phyloP scores from a whole-genome alignment of 2,113 vertebrate genomes.

The Chlamydotis undulata region DNA sequence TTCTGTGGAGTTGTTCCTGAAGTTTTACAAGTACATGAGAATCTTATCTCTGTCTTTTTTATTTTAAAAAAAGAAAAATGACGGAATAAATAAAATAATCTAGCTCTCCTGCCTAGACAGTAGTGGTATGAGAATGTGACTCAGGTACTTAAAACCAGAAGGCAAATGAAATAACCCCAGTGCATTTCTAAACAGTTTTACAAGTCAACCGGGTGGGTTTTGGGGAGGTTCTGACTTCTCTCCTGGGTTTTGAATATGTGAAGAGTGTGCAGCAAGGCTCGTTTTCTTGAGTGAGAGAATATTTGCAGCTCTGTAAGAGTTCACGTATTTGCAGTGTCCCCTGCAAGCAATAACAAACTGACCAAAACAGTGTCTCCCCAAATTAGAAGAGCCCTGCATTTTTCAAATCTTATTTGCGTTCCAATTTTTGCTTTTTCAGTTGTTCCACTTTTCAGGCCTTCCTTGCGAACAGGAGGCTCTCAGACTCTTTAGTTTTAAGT shows the following conservation, averaged over 20 bases:
- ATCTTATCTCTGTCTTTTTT: neutral
- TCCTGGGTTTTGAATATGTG: neutral
- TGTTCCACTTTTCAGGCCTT: neutral
- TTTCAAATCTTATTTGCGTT: neutral
- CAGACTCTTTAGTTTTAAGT: neutral
- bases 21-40: conserved; percentile 24
- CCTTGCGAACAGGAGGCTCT: neutral
- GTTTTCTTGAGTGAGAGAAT: neutral
- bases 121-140: neutral
- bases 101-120: neutral
- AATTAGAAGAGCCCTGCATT: neutral
- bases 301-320: neutral
- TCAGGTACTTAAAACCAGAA: neutral
- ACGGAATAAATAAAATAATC: neutral
- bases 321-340: neutral
- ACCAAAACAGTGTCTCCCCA: neutral
- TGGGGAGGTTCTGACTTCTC: neutral
- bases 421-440: neutral
- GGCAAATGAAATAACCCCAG: neutral
- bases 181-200: neutral
- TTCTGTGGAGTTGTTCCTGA: conserved; percentile 59
- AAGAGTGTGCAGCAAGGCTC: neutral
- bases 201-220: neutral
- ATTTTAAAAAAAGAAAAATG: neutral
- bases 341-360: neutral